These are phyloP conservation scores for Latheticus oryzae DNA, from an alignment of 2,888 invertebrate genomes.

Conservation along the genomic window DNA sequence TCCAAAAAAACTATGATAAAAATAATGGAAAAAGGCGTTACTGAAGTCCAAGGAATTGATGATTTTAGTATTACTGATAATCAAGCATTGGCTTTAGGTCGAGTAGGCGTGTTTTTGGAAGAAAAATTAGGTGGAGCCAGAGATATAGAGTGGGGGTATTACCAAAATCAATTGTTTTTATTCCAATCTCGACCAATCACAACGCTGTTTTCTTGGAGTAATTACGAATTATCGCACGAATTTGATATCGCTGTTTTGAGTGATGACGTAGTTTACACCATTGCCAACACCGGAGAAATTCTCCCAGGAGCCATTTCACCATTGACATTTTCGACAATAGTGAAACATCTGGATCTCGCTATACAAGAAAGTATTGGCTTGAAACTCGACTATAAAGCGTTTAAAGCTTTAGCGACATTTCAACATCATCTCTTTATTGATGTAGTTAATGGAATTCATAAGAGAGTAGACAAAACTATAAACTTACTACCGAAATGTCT, in stretches of 20 bases:
- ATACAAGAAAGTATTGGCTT: constrained; percentile 40
- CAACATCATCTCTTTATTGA: constrained; percentile 62
- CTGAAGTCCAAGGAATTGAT: constrained; percentile 43
- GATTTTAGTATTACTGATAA: constrained; percentile 69
- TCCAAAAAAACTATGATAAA: constrained; percentile 69
- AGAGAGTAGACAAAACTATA: constrained; percentile 63
- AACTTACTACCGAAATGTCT: constrained; percentile 67
- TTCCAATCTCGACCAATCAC: constrained; percentile 86
- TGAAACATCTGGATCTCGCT: constrained; percentile 44
- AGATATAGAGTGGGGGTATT: constrained; percentile 86
- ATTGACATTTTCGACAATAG: constrained; percentile 59
- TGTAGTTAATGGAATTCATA: constrained; percentile 58
- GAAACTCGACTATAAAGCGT: constrained; percentile 13
- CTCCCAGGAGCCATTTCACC: constrained; percentile 73
- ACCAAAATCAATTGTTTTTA: constrained; percentile 71
- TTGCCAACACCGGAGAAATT: constrained; percentile 81
- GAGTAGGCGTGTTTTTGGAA: constrained; percentile 73
- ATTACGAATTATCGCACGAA: constrained; percentile 84
- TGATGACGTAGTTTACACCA: constrained; percentile 74
- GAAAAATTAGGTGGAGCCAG: constrained; percentile 75
- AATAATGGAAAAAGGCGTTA: constrained; percentile 62
- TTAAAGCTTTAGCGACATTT: constrained; percentile 46
- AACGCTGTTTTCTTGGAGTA: constrained; percentile 77
- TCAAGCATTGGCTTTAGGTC: constrained; percentile 70
- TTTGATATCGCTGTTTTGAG: constrained; percentile 76